Evolutionary conservation across 2,888 invertebrate genomes (phyloP), one percentile per base, ranked within the genome.

Genomic region (Cynaeus angustus): DNA sequence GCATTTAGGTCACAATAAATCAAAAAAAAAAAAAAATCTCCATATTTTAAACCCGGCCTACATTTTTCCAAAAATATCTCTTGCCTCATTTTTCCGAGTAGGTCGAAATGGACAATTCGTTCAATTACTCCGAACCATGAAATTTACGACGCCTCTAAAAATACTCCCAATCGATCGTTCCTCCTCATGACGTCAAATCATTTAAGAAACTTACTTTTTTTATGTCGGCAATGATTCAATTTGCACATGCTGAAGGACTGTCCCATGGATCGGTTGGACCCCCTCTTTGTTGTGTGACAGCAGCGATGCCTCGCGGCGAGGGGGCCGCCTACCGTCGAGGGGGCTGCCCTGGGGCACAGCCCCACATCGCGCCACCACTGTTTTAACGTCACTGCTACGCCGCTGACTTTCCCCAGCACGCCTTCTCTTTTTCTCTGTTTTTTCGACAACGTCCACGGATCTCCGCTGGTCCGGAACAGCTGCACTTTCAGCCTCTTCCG

Each of bases 211-310:
- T 85, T 90, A 89, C 91, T 91, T 88, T 91, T 92, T 89, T 92
- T 92, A 87, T 91, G 91, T 85, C 91, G 91, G 87, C 91, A 89
- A 89, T 70, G 70, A 87, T 91, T 91, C 86, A 92, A 89, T 88
- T 91, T 91, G 87, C 92, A 92, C 92, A 92, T 92, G 86, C 91
- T 92, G 89, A 91, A 91, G 87, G 91, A 89, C 88, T 92, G 92
- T 90, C 92, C 92, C 92, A 92, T 92, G 86, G 89, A 88, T 80
- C 83, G 81, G 68, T 46, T 52, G 55, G 80, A 74, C 71, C 77
- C 79, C 68, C 77, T 74, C 74, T 79, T 79, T 70, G 70, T 73
- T 72, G 70, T 74, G 73, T 74, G 72, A 55, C 71, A 69, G 73
- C 74, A 73, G 58, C 67, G 70, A 55, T 62, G 70, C 48, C 70